These are phyloP conservation scores for Saccostrea glomerata DNA, from an alignment of 1,140 invertebrate genomes.

Conservation along the genomic window DNA sequence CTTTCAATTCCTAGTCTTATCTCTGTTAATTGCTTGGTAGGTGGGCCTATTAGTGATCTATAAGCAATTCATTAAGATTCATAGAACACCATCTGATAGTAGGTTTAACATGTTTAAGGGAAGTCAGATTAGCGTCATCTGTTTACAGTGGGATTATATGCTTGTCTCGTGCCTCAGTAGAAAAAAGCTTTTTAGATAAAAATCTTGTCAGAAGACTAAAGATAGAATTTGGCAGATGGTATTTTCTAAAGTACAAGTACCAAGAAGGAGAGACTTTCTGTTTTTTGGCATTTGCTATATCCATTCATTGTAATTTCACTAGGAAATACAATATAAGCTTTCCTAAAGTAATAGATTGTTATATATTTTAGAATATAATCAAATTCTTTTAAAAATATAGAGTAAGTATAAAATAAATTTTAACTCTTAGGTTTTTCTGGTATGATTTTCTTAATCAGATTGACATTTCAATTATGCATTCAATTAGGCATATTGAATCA, in stretches of 20 bases:
- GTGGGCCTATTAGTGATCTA: slow-evolving; percentile 18
- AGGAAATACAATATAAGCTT: not conserved
- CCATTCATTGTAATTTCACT: too few relatives aligned
- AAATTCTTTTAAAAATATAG: too few relatives aligned
- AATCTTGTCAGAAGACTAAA: slow-evolving; percentile 2
- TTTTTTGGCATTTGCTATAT: not conserved
- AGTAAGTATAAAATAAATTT: too few relatives aligned
- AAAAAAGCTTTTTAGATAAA: not conserved
- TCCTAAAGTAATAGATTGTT: not conserved
- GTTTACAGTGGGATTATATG: not conserved
- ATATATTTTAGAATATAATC: too few relatives aligned
- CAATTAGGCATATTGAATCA: not conserved
- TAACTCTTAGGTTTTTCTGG: not conserved
- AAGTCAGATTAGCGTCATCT: not conserved
- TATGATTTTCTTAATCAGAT: not conserved
- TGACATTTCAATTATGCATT: slow-evolving; percentile 30
- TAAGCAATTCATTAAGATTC: slow-evolving; percentile 19
- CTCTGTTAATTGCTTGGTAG: not conserved
- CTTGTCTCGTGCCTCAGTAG: not conserved
- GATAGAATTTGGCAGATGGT: slow-evolving; percentile 6
- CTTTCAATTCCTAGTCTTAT: slow-evolving; percentile 8
- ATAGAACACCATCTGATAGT: slow-evolving; percentile 11
- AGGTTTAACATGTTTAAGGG: too few relatives aligned
- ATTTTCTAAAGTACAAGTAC: not conserved
- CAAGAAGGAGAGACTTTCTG: not conserved